Base-by-base conservation (phyloP, 2,888 invertebrate genomes). In the Tipula lateralis region DNA sequence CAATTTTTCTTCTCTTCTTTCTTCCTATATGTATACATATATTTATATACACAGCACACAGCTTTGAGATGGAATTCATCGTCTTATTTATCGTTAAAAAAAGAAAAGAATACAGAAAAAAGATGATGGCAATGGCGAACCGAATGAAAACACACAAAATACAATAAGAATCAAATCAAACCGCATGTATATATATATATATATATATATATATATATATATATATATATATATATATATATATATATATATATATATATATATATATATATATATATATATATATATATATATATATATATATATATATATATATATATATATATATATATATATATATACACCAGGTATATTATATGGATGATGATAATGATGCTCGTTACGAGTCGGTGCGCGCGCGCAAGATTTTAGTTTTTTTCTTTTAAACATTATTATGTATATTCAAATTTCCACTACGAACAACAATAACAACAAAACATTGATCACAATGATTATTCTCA, bases 351-450 rank as follows among this genome's bases (percentile, higher is more conserved):
- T 50, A 83, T 83, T 29, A 16, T 84, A 82, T 82, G 84, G 84
- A 29, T 36, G 85, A 29, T 66, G 66, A 66, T 66, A 66, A 66
- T 66, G 66, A 66, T 84, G 83, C 66, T 85, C 85, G 86, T 86
- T 85, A 86, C 86, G 86, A 86, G 85, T 86, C 85, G 85, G 84
- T 86, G 86, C 84, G 84, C 84, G 66, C 66, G 84, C 85, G 85
- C 85, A 86, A 83, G 82, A 82, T 36, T 34, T 24, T 16, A 34
- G 7, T 82, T 82, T 30, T 30, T 30, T 82, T n/a, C n/a, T n/a
- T n/a, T n/a, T n/a, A n/a, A n/a, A n/a, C n/a, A n/a, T n/a, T n/a
- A n/a, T n/a, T 82, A 16, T 30, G n/a, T 30, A n/a, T 66, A 66
- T 66, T 66, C 24, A 19, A 66, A 66, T 66, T 66, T 66, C 66